Percentiles rank a stretch among this genome's conserved stretches.
Conservation (phyloP, 2,113 vertebrate species). For the Pygoscelis adeliae region DNA sequence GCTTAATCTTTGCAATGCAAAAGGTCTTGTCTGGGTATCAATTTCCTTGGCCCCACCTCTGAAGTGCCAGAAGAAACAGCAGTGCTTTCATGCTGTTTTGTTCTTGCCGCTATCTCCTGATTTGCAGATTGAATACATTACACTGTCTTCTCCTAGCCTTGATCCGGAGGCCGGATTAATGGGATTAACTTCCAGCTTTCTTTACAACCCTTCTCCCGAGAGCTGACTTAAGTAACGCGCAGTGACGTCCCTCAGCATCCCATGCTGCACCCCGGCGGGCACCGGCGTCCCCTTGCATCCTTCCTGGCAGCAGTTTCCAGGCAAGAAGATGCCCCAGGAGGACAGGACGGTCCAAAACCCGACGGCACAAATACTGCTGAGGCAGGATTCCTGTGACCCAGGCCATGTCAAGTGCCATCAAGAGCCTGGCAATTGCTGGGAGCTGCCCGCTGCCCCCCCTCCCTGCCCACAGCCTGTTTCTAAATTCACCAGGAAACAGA, state of each 20-base stretch:
- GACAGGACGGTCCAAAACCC: not conserved
- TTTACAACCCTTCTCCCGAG: not conserved
- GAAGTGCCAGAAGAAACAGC: not conserved
- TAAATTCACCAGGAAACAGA: not conserved
- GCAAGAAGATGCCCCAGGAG: not conserved
- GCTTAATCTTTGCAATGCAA: not conserved
- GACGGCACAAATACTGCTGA: not conserved
- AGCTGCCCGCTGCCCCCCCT: not conserved
- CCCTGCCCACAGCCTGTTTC: not conserved
- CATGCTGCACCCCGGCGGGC: accelerated
- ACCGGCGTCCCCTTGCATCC: not conserved
- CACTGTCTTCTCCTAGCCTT: not conserved
- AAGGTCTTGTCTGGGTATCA: not conserved
- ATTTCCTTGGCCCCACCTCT: not conserved
- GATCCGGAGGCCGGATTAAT: not conserved
- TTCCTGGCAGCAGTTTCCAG: not conserved
- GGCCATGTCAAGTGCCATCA: not conserved
- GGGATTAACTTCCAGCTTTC: not conserved
- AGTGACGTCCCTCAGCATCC: not conserved
- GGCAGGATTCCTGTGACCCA: not conserved
- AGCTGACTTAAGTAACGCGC: not conserved
- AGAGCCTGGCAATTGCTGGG: not conserved
- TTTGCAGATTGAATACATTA: not conserved
- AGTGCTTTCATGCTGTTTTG: not conserved
- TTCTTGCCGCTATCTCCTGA: not conserved